These are phyloP conservation scores for Bombus polaris DNA, from an alignment of 1,140 invertebrate genomes.

Conservation along the genomic window DNA sequence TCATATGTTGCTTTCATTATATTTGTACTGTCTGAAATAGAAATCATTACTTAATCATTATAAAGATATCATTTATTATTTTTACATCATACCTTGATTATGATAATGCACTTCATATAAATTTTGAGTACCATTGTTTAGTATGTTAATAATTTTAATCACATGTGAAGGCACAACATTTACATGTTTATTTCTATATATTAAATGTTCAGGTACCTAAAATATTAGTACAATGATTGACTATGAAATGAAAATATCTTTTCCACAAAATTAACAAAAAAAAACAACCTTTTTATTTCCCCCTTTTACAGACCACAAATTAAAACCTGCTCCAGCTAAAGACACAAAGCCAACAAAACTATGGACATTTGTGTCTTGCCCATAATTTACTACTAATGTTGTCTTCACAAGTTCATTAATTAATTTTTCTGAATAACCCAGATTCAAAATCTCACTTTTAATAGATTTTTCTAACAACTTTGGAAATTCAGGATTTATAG, in stretches of 20 bases:
- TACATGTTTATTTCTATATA: conserved; percentile 75
- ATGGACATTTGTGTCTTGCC: conserved; percentile 84
- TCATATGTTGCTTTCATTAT: conserved; percentile 81
- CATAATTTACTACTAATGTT: conserved; percentile 85
- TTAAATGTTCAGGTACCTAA: conserved; percentile 76
- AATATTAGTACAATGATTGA: conserved; percentile 34
- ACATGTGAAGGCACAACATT: conserved; percentile 77
- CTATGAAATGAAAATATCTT: background rate
- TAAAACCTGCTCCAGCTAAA: conserved; percentile 83
- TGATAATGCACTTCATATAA: conserved; percentile 72
- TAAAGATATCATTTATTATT: conserved; percentile 2
- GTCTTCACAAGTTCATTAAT: conserved; percentile 85
- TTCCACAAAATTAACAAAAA: conserved; percentile 22
- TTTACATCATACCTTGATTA: conserved; percentile 54
- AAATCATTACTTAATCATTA: conserved; percentile 1
- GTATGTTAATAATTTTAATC: conserved; percentile 69
- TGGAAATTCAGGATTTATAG: conserved; percentile 83
- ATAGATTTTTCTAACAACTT: conserved; percentile 81
- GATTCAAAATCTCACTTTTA: conserved; percentile 77
- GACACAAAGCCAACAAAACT: conserved; percentile 86
- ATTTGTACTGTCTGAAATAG: conserved; percentile 65
- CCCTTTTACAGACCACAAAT: conserved; percentile 85
- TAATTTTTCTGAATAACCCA: conserved; percentile 80
- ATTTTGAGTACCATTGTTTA: conserved; percentile 21
- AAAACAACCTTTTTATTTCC: conserved; percentile 85